These are phyloP conservation scores for Kryptolebias ocellatus DNA, from an alignment of 2,797 vertebrate genomes.

Conservation along the genomic window DNA sequence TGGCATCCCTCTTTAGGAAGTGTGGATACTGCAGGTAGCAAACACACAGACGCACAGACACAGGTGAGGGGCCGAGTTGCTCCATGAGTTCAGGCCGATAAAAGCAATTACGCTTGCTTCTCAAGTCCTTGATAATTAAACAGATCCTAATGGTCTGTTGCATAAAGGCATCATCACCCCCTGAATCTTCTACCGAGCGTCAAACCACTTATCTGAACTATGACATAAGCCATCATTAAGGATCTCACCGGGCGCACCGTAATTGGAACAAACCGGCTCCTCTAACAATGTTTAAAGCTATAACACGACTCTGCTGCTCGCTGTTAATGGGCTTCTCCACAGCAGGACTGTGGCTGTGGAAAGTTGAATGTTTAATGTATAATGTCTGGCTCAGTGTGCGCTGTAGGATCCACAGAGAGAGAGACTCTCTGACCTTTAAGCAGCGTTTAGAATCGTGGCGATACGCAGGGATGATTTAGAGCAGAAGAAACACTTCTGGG, in stretches of 20 bases:
- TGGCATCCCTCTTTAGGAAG: constrained; percentile 91
- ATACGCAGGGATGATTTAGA: constrained; percentile 48
- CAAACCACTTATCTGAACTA: constrained; percentile 28
- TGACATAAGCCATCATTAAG: constrained; percentile 52
- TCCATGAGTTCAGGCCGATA: neutral
- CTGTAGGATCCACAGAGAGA: constrained; percentile 20
- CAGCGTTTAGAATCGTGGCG: constrained; percentile 48
- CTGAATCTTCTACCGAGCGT: constrained; percentile 24
- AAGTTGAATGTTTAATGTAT: constrained; percentile 49
- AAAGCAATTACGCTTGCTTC: constrained; percentile 11
- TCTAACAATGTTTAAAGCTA: constrained; percentile 33
- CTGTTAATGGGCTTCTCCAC: constrained; percentile 40
- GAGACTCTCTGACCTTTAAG: constrained; percentile 57
- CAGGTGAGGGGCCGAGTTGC: neutral
- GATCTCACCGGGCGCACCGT: constrained; percentile 28
- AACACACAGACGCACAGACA: neutral
- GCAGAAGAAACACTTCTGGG: constrained; percentile 38
- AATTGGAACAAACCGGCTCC: constrained; percentile 37
- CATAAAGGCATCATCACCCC: constrained; percentile 17
- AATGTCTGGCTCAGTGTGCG: constrained; percentile 32
- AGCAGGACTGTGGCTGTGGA: neutral
- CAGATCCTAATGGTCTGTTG: constrained; percentile 8
- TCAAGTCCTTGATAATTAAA: constrained; percentile 23
- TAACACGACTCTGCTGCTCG: constrained; percentile 24
- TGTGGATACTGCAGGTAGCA: constrained; percentile 85